These are phyloP conservation scores for Conopomorpha cramerella DNA, from an alignment of 1,140 invertebrate species.

Conservation along the genomic window DNA sequence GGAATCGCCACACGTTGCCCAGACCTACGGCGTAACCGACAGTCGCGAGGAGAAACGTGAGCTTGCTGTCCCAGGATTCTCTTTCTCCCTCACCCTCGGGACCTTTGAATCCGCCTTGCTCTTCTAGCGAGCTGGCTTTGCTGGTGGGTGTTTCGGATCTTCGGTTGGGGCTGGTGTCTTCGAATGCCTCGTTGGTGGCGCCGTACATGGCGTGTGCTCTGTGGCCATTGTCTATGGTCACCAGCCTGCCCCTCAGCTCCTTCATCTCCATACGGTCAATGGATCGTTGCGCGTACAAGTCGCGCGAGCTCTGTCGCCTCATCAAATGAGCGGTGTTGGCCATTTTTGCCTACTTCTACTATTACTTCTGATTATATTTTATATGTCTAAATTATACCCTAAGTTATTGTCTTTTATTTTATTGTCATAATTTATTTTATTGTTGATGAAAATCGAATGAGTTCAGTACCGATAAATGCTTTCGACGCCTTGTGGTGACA, in stretches of 20 bases:
- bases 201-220: conserved; percentile 71
- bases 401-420: conserved; percentile 22
- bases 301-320: conserved; percentile 82
- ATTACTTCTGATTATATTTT: conserved; percentile 11
- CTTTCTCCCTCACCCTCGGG: conserved; percentile 80
- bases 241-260: conserved; percentile 79
- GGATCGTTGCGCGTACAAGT: conserved; percentile 79
- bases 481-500: no score
- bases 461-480: no score
- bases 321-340: conserved; percentile 88
- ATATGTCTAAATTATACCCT: no score
- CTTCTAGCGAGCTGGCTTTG: conserved; percentile 63
- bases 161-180: conserved; percentile 75
- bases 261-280: conserved; percentile 84
- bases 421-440: conserved; percentile 12
- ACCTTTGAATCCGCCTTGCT: conserved; percentile 67
- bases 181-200: conserved; percentile 84
- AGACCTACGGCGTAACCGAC: conserved; percentile 93
- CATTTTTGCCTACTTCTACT: conserved; percentile 66
- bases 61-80: conserved; percentile 92
- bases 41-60: conserved; percentile 88
- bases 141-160: conserved; percentile 53
- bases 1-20: conserved; percentile 94
- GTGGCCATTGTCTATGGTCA: conserved; percentile 74
- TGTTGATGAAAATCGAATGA: no score